Evolutionary conservation across 2,113 vertebrate species (phyloP), one percentile per base, ranked within the genome.

Genomic region (Ictalurus punctatus): DNA sequence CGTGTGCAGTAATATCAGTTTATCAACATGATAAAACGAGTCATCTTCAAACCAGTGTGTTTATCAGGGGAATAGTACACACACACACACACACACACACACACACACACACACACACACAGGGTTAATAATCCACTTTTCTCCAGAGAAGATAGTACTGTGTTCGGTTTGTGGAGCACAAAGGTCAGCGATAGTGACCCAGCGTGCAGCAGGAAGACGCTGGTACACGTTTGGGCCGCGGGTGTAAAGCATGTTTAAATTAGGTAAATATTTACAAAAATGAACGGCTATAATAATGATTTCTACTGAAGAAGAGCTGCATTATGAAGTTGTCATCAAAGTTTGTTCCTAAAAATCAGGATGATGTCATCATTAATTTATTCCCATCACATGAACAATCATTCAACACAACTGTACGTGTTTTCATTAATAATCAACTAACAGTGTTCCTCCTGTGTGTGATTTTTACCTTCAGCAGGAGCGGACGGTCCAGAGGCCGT

Each of bases 381-480:
- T 73, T 37, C 34, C 30, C n/a, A 71, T 34, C n/a, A 30, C 13
- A 17, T 40, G 17, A 74, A 74, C 3, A 4, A 40, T 74, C 59
- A 63, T 73, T 73, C 14, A 3, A 37, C 67, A 37, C 71, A 44
- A 4, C 37, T 8, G 69, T 37, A 25, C 7, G 17, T 40, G 40
- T 25, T 48, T 76, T 76, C 9, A 73, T 76, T 76, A 12, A 48
- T 25, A 23, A 44, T 78, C 8, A 48, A 78, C 3, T 25, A 25
- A 48, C 13, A 76, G 21, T 1, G 14, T 17, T 80, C 4, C 1
- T 54, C 6, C 54, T 52, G 23, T n/a, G 34, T 74, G n/a, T 52
- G 8, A 23, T 40, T 19, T 63, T 85, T 95, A 96, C 95, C 95
- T 94, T 89, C 90, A 84, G 89, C 84, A 0, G 88, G 84, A 12